These are phyloP conservation scores for Euleptes europaea DNA, from an alignment of 2,113 vertebrate species.

Conservation along the genomic window DNA sequence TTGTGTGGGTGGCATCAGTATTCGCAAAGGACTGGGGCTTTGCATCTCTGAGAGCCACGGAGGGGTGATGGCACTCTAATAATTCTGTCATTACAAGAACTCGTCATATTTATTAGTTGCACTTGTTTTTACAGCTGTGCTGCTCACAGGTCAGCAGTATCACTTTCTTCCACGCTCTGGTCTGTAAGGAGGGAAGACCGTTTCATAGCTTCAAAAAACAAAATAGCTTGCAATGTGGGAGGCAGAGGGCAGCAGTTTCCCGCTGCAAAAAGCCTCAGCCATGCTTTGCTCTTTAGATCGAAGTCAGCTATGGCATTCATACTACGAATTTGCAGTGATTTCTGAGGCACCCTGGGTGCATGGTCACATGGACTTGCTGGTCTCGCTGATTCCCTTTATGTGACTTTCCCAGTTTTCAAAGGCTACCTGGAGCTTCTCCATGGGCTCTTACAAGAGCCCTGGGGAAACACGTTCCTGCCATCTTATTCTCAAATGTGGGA, in stretches of 20 bases:
- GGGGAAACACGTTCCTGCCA: neutral
- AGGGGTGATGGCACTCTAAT: neutral
- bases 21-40: neutral
- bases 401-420: slow-evolving; percentile 2
- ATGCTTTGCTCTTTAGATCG: neutral
- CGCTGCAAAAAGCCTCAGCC: neutral
- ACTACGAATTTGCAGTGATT: neutral
- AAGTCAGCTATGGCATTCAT: neutral
- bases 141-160: neutral
- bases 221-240: neutral
- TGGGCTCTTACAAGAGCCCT: neutral
- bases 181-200: neutral
- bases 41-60: neutral
- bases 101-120: slow-evolving; percentile 20
- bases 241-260: neutral
- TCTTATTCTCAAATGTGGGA: neutral
- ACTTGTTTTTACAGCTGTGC: slow-evolving; percentile 17
- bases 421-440: neutral
- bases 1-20: neutral
- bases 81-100: neutral
- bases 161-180: neutral
- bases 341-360: neutral
- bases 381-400: neutral
- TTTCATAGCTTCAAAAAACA: neutral
- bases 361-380: neutral